phyloP scores from a whole-genome alignment of 2,888 invertebrate species.

The Phaonia tiefii region DNA sequence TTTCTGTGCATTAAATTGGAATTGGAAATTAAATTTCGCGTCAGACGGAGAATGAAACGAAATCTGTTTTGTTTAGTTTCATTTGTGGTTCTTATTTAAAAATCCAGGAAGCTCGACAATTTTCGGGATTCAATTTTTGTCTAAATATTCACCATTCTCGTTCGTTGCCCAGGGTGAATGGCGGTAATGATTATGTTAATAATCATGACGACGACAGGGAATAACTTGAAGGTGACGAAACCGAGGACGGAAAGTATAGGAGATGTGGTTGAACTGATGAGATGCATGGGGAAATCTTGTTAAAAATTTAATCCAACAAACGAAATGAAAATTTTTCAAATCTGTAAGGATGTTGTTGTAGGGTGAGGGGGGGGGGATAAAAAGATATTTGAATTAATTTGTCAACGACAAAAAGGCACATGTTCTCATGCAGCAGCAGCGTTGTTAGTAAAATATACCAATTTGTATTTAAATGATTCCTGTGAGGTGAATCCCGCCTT shows the following conservation, averaged over 20 bases:
- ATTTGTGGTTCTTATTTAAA: no score
- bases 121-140: neutral
- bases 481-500: no score
- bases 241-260: neutral
- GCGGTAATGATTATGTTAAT: constrained; percentile 24
- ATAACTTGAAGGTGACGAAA: neutral
- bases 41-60: no score
- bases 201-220: neutral
- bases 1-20: constrained; percentile 17
- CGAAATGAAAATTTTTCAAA: neutral
- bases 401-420: neutral
- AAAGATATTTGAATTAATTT: constrained; percentile 16
- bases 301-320: constrained; percentile 34
- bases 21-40: constrained; percentile 22
- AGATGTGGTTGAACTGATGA: neutral
- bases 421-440: neutral
- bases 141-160: no score
- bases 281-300: constrained; percentile 20
- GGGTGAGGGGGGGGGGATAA: neutral
- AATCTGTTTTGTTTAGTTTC: no score
- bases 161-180: neutral
- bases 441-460: neutral
- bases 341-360: neutral
- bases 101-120: neutral
- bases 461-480: neutral